Conservation (phyloP, 2,797 vertebrate species). For the Myiotriccus ornatus region DNA sequence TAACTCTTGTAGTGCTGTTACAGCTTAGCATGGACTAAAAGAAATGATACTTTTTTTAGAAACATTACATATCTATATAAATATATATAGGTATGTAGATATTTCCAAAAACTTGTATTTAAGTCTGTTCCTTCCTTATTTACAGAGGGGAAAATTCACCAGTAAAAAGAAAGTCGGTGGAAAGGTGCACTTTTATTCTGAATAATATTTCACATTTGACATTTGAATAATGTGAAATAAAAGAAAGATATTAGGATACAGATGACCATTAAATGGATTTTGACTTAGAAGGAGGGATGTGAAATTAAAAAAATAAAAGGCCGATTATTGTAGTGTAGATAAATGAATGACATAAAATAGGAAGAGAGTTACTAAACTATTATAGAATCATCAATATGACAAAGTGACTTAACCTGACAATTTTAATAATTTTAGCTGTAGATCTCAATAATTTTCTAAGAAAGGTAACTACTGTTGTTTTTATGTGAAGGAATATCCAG, state of each 20-base stretch:
- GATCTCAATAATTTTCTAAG: background rate
- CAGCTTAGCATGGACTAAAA: background rate
- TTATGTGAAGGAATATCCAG: background rate
- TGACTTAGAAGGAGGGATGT: background rate
- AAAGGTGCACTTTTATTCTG: background rate
- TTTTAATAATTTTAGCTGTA: background rate
- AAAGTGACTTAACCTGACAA: background rate
- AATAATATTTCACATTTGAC: background rate
- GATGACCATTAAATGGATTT: background rate
- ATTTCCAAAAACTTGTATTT: background rate
- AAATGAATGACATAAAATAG: background rate
- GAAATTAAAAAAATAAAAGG: background rate
- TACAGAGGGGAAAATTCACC: background rate
- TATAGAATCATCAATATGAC: background rate
- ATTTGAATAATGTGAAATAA: background rate
- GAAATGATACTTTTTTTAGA: background rate
- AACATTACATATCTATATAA: background rate
- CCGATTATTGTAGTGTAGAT: background rate
- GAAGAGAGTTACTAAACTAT: background rate
- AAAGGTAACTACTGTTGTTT: background rate
- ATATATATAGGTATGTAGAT: background rate
- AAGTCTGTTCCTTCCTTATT: background rate
- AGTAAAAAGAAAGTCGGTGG: background rate
- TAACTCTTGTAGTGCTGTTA: slow-evolving; percentile 5
- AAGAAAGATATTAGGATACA: background rate